Evolutionary conservation across 1,140 invertebrate species (phyloP).

Genomic region (Berghia stephanieae): DNA sequence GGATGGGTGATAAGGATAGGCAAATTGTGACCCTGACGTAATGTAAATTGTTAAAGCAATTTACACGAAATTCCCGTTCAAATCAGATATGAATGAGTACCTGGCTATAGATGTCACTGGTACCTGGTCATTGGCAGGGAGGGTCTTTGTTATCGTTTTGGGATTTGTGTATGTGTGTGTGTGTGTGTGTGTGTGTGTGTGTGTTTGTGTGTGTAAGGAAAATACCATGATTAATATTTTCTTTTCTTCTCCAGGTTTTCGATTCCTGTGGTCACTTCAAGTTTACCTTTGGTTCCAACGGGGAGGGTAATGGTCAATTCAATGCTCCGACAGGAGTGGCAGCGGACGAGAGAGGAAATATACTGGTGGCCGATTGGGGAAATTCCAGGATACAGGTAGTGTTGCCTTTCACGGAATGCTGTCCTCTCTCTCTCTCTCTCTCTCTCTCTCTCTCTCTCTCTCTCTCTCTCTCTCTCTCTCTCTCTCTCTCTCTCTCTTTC

Average conservation of each 20-base stretch:
- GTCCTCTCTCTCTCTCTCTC: neutral
- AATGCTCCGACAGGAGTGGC: conserved; percentile 73
- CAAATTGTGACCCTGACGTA: too few relatives aligned
- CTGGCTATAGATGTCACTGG: too few relatives aligned
- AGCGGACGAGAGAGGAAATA: conserved; percentile 70
- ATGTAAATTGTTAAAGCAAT: too few relatives aligned
- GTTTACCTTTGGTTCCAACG: conserved; percentile 66
- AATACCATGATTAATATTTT: neutral
- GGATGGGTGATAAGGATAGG: too few relatives aligned
- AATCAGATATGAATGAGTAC: too few relatives aligned
- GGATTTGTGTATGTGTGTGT: neutral
- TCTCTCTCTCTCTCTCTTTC: too few relatives aligned
- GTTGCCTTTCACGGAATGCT: neutral
- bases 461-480: neutral
- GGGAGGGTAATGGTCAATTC: conserved; percentile 72
- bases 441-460: neutral
- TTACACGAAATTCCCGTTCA: too few relatives aligned
- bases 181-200: neutral
- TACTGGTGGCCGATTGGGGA: conserved; percentile 73
- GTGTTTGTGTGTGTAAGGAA: neutral
- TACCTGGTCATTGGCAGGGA: too few relatives aligned
- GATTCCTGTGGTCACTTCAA: conserved; percentile 62
- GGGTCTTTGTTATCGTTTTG: neutral
- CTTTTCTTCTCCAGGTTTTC: conserved; percentile 53
- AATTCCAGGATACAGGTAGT: conserved; percentile 72